Evolutionary conservation across 53 echinoderm and acorn worm genomes (phyloP).

Genomic region (Pentamera pediparva): DNA sequence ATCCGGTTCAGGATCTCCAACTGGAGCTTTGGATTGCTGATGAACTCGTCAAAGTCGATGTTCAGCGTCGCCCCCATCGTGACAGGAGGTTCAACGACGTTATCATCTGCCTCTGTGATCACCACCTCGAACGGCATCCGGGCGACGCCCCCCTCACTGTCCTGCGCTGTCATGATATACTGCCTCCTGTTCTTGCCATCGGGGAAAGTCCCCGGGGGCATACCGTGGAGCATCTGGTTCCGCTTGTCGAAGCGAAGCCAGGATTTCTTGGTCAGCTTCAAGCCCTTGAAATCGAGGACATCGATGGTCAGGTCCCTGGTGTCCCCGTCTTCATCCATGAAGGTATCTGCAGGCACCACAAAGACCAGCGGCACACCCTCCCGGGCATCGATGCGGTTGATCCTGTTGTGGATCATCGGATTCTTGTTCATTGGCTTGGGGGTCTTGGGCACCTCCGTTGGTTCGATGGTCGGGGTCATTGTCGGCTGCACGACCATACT

Average conservation of each 20-base stretch:
- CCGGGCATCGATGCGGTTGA: constrained; percentile 54
- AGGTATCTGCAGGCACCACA: constrained; percentile 65
- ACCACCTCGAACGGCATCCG: constrained; percentile 66
- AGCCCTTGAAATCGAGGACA: constrained; percentile 42
- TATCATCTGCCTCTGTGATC: constrained; percentile 45
- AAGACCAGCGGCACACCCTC: constrained; percentile 59
- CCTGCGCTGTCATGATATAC: constrained; percentile 65
- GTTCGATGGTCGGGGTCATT: constrained; percentile 18
- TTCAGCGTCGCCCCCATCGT: constrained; percentile 80
- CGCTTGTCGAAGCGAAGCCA: constrained; percentile 88
- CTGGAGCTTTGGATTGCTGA: constrained; percentile 67
- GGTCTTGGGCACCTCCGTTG: constrained; percentile 22
- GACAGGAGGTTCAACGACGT: constrained; percentile 59
- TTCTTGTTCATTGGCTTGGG: constrained; percentile 18
- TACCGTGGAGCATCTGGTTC: constrained; percentile 60
- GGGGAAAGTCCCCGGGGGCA: constrained; percentile 37
- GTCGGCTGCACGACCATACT: constrained; percentile 25
- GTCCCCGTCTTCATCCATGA: constrained; percentile 89
- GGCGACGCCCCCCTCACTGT: constrained; percentile 46
- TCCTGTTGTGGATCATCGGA: constrained; percentile 13
- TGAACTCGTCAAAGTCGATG: constrained; percentile 87
- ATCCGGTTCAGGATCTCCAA: constrained; percentile 78
- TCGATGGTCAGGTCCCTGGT: constrained; percentile 58
- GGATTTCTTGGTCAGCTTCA: constrained; percentile 36
- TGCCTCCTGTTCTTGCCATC: constrained; percentile 18